Conservation (phyloP, 2,113 vertebrate genomes). For the Clarias magur region DNA sequence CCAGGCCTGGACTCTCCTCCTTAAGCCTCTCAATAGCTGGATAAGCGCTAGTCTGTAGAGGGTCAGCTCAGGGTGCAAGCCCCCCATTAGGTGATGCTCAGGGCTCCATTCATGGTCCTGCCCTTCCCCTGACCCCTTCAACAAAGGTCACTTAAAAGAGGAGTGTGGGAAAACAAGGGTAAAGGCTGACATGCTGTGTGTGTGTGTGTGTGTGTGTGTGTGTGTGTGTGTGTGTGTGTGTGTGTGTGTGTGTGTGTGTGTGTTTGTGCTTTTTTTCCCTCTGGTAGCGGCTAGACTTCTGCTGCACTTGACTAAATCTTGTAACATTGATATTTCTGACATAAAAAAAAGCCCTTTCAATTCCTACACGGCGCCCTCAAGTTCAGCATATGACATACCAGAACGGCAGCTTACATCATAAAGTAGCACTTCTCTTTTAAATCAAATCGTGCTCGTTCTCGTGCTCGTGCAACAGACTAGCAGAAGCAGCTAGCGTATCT, state of each 20-base stretch:
- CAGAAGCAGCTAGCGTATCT: not conserved
- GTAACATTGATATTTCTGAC: not conserved
- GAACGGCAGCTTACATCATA: not conserved
- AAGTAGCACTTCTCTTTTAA: not conserved
- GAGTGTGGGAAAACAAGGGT: conserved; percentile 39
- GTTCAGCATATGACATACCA: not conserved
- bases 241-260: too few relatives aligned
- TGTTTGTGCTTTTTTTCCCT: too few relatives aligned
- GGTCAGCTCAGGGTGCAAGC: conserved; percentile 31
- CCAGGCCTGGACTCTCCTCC: conserved; percentile 20
- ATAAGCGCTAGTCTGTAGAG: conserved; percentile 23
- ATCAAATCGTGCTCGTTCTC: not conserved
- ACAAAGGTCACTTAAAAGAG: conserved; percentile 40
- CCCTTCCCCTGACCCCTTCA: conserved; percentile 35
- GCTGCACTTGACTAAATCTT: not conserved
- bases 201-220: not conserved
- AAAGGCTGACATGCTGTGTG: conserved; percentile 2
- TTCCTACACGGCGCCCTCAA: not conserved
- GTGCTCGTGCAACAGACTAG: not conserved
- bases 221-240: too few relatives aligned
- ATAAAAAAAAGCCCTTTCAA: not conserved
- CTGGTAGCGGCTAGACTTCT: not conserved
- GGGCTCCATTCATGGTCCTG: conserved; percentile 32
- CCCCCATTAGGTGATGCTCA: conserved; percentile 44
- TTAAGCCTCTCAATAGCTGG: conserved; percentile 40